Percentiles rank a stretch among this genome's conserved stretches.
phyloP scores from a whole-genome alignment of 2,797 vertebrate species.

The Jordanella pulchra region DNA sequence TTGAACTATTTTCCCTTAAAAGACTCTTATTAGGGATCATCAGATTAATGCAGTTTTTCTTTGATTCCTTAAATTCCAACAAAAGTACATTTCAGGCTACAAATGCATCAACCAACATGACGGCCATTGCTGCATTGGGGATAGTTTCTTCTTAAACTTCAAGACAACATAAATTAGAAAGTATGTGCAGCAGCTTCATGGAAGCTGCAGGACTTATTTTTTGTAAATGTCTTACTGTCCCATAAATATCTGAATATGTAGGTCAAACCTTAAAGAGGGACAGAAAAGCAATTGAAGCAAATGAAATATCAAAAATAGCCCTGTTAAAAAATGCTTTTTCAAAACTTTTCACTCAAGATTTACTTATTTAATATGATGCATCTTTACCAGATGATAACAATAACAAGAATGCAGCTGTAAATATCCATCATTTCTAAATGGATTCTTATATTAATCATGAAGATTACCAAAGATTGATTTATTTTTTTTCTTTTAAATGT shows the following conservation, averaged over 20 bases:
- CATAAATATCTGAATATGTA: background rate
- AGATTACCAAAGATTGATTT: no score
- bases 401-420: background rate
- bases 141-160: background rate
- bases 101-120: background rate
- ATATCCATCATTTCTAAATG: background rate
- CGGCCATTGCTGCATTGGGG: no score
- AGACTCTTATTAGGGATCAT: no score
- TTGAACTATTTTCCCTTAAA: no score
- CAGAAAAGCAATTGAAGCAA: no score
- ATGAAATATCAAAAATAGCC: no score
- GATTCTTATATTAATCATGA: no score
- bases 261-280: background rate
- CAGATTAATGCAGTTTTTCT: background rate
- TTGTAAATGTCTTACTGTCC: background rate
- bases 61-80: background rate
- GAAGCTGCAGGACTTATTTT: background rate
- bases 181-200: background rate
- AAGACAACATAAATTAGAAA: background rate
- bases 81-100: background rate
- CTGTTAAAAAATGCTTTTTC: background rate
- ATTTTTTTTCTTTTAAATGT: no score
- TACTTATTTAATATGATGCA: background rate
- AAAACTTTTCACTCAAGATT: background rate
- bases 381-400: background rate